Percentiles rank a stretch among this genome's conserved stretches.
Evolutionary conservation across 2,888 invertebrate genomes (phyloP).

Genomic region (Tenthredo livida): DNA sequence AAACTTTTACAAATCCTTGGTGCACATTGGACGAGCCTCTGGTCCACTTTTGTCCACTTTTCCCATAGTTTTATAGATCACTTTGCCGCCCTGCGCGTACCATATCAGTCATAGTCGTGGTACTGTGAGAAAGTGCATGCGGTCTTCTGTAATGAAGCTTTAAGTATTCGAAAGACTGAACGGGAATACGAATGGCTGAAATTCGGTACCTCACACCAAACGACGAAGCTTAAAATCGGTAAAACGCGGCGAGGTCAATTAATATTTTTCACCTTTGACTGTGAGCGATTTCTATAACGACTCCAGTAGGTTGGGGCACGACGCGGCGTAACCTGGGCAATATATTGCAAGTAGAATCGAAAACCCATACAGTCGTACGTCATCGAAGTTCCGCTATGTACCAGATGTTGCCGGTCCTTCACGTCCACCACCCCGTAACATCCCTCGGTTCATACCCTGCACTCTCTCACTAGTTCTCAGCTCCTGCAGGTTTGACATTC

Average conservation of each 20-base stretch:
- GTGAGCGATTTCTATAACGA: constrained; percentile 10
- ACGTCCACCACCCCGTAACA: constrained; percentile 53
- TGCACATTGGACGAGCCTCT: neutral
- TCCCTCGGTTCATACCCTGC: constrained; percentile 26
- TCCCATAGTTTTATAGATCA: neutral
- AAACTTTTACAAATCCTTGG: constrained; percentile 5
- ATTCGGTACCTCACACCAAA: neutral
- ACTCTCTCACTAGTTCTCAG: neutral
- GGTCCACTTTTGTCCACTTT: neutral
- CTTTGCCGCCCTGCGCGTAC: neutral
- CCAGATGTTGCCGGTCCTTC: constrained; percentile 51
- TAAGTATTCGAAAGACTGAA: neutral
- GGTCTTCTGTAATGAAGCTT: neutral
- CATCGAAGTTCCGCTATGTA: constrained; percentile 58
- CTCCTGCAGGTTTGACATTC: neutral
- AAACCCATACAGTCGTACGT: constrained; percentile 60
- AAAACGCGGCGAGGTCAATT: neutral
- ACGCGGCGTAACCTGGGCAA: constrained; percentile 37
- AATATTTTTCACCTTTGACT: neutral
- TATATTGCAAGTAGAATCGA: constrained; percentile 60
- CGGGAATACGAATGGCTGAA: neutral
- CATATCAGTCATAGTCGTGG: neutral
- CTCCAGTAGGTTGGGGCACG: neutral
- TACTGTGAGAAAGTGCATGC: neutral
- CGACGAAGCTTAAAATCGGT: neutral